These are phyloP conservation scores for Paragorgia papillata DNA, from an alignment of 92 coral and sea anemone genomes.

Conservation along the genomic window DNA sequence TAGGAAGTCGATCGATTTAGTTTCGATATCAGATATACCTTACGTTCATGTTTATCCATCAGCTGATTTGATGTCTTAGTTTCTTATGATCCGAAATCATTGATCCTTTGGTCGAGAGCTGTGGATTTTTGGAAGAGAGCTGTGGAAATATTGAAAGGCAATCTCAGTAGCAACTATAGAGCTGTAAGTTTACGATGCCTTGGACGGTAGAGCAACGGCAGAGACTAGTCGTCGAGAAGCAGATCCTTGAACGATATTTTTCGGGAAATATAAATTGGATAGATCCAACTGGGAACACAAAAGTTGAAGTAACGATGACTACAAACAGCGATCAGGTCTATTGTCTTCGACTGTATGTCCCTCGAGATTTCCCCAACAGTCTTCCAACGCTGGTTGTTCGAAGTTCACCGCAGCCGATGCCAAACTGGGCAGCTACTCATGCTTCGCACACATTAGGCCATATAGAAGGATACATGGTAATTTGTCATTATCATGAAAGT, in stretches of 20 bases:
- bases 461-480: constrained; percentile 41
- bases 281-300: constrained; percentile 68
- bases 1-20: no score
- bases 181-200: constrained; percentile 54
- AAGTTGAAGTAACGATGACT: constrained; percentile 69
- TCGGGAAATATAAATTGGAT: constrained; percentile 63
- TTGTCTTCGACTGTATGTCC: constrained; percentile 66
- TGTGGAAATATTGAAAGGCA: no score
- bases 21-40: no score
- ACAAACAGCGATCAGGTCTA: constrained; percentile 66
- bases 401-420: constrained; percentile 56
- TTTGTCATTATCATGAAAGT: constrained; percentile 39
- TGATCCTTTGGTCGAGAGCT: no score
- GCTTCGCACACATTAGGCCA: constrained; percentile 50
- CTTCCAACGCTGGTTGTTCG: constrained; percentile 67
- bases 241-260: constrained; percentile 60
- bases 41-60: no score
- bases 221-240: constrained; percentile 65
- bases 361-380: constrained; percentile 76
- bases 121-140: no score
- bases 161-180: no score
- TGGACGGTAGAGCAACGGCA: constrained; percentile 64
- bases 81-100: no score
- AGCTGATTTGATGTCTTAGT: no score
- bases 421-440: constrained; percentile 8